phyloP scores from a whole-genome alignment of 2,113 vertebrate genomes.

The Empidonax traillii region DNA sequence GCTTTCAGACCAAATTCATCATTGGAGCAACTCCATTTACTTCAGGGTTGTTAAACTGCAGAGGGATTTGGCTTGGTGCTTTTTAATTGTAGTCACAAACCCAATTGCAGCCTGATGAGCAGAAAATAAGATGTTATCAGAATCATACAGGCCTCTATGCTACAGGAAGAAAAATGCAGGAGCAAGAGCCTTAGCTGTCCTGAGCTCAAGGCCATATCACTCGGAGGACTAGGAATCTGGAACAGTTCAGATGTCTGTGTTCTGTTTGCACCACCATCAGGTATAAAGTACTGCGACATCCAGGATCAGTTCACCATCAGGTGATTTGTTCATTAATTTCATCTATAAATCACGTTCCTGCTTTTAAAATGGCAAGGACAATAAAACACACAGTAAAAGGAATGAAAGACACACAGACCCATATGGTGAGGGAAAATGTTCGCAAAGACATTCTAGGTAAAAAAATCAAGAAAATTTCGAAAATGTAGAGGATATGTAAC shows the following conservation, averaged over 20 bases:
- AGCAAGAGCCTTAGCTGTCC: background rate
- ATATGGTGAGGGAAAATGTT: background rate
- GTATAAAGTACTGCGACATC: background rate
- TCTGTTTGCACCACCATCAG: background rate
- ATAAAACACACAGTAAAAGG: slow-evolving; percentile 48
- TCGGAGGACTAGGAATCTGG: background rate
- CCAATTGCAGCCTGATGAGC: background rate
- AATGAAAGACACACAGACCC: background rate
- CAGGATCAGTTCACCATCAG: slow-evolving; percentile 20
- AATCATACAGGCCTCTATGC: background rate
- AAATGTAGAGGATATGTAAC: background rate
- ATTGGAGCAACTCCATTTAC: background rate
- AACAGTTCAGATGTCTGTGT: background rate
- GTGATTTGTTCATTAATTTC: slow-evolving; percentile 54
- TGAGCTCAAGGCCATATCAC: background rate
- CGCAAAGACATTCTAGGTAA: slow-evolving; percentile 1
- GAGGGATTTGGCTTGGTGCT: background rate
- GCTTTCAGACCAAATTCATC: background rate
- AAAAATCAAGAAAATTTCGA: background rate
- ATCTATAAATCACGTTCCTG: slow-evolving; percentile 50
- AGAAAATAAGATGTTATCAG: slow-evolving; percentile 7
- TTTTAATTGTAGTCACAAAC: slow-evolving; percentile 25
- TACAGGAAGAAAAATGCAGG: background rate
- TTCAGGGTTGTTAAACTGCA: background rate
- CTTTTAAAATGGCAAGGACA: slow-evolving; percentile 55